Percentiles rank a stretch among this genome's conserved stretches.
These are phyloP conservation scores for Meloidogyne hapla DNA, from an alignment of 1,140 invertebrate genomes.

Conservation along the genomic window DNA sequence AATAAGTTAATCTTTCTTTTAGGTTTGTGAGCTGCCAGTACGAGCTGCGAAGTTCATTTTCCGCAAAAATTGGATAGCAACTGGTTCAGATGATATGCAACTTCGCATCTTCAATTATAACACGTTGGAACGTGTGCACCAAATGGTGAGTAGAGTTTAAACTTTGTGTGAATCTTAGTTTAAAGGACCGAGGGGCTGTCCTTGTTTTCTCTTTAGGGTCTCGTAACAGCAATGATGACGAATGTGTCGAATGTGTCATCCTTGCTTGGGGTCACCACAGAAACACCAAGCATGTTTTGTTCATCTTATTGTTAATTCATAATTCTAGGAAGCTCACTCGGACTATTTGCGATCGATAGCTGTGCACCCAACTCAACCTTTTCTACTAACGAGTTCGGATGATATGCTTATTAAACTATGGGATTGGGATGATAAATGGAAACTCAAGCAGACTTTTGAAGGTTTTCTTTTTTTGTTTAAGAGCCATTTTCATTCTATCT, in stretches of 20 bases:
- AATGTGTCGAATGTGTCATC: too few species aligned
- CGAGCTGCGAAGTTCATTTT: slow-evolving; percentile 90
- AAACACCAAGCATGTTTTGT: too few species aligned
- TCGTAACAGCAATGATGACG: too few species aligned
- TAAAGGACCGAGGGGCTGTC: too few species aligned
- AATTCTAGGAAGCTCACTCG: slow-evolving; percentile 81
- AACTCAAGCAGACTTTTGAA: slow-evolving; percentile 93
- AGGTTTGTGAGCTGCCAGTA: slow-evolving; percentile 89
- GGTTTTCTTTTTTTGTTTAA: slow-evolving; percentile 64
- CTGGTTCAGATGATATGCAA: slow-evolving; percentile 78
- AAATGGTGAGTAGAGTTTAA: slow-evolving; percentile 72
- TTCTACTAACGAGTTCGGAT: slow-evolving; percentile 93
- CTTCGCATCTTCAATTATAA: slow-evolving; percentile 98
- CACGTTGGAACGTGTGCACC: slow-evolving; percentile 88
- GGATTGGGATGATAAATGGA: slow-evolving; percentile 99
- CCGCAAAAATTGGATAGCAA: slow-evolving; percentile 96
- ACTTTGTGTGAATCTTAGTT: too few species aligned
- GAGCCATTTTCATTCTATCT: background rate
- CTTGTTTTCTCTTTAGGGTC: too few species aligned
- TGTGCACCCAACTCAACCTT: slow-evolving; percentile 94
- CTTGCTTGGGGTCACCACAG: too few species aligned
- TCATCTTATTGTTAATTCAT: background rate
- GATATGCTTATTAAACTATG: slow-evolving; percentile 98
- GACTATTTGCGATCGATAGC: slow-evolving; percentile 95
- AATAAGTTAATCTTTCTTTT: slow-evolving; percentile 70